Conservation (phyloP, 2,113 vertebrate genomes). For the Dascyllus trimaculatus region DNA sequence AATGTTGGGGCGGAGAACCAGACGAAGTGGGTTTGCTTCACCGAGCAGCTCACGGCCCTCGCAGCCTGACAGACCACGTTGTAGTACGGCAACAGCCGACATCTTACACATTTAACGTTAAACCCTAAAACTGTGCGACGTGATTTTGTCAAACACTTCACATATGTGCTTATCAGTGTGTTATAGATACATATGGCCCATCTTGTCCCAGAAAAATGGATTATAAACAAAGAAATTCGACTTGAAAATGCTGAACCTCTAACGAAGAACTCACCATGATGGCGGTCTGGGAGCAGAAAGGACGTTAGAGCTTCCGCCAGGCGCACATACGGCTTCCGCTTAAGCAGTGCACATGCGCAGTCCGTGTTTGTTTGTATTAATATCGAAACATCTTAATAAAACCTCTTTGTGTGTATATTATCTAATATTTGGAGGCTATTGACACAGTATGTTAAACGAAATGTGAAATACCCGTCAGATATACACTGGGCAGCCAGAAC, state of each 20-base stretch:
- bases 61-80: constrained; percentile 67
- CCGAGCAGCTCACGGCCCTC: background rate
- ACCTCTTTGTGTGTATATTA: too few relatives aligned
- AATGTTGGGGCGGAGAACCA: too few relatives aligned
- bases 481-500: too few relatives aligned
- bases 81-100: constrained; percentile 30
- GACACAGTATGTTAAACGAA: too few relatives aligned
- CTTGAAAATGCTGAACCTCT: constrained; percentile 20
- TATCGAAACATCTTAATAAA: too few relatives aligned
- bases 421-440: too few relatives aligned
- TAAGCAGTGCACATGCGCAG: constrained; percentile 62
- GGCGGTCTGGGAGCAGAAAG: constrained; percentile 84
- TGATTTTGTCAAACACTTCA: fast-evolving
- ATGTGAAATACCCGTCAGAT: too few relatives aligned
- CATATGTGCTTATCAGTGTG: fast-evolving
- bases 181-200: fast-evolving
- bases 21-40: too few relatives aligned
- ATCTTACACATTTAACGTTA: background rate
- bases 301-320: constrained; percentile 70
- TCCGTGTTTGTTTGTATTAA: too few relatives aligned
- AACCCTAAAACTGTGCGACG: fast-evolving
- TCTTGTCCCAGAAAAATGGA: fast-evolving
- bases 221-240: background rate
- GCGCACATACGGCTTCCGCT: constrained; percentile 71
- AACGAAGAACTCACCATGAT: constrained; percentile 83